Evolutionary conservation across 2,888 invertebrate genomes (phyloP).

Genomic region (Zelleria hepariella): DNA sequence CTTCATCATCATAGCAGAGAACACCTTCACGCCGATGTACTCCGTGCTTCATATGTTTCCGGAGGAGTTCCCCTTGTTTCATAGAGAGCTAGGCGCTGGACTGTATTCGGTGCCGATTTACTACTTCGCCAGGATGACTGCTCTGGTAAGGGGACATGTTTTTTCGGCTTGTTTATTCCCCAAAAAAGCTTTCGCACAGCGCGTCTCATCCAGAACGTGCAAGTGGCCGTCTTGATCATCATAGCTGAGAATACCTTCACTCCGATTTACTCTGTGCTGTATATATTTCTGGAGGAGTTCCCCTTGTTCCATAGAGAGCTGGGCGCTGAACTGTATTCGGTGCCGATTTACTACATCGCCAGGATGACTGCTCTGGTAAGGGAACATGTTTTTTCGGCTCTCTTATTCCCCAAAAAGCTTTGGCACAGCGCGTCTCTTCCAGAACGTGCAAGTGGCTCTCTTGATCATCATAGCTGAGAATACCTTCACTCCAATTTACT

Average conservation of each 20-base stretch:
- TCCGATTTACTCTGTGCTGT: conserved; percentile 91
- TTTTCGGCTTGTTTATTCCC: too few relatives aligned
- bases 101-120: conserved; percentile 85
- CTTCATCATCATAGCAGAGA: conserved; percentile 90
- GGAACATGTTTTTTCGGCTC: too few relatives aligned
- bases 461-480: conserved; percentile 92
- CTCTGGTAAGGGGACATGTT: conserved; percentile 75
- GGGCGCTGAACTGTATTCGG: conserved; percentile 85
- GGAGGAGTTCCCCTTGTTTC: conserved; percentile 82
- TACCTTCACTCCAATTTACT: conserved; percentile 93
- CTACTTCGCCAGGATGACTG: conserved; percentile 83
- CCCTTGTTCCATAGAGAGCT: conserved; percentile 87
- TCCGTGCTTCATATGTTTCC: conserved; percentile 89
- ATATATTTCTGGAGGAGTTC: conserved; percentile 84
- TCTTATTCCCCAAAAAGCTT: too few relatives aligned
- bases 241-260: conserved; percentile 92
- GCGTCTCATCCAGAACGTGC: conserved; percentile 88
- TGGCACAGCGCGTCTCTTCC: too few relatives aligned
- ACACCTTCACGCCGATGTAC: conserved; percentile 93
- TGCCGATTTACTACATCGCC: conserved; percentile 84
- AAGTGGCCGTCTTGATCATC: conserved; percentile 89
- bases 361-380: conserved; percentile 85
- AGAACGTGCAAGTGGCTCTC: conserved; percentile 88
- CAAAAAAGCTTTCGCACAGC: too few relatives aligned
- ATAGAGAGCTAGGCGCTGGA: conserved; percentile 86